These are phyloP conservation scores for Sander lucioperca DNA, from an alignment of 2,113 vertebrate species.

Conservation along the genomic window DNA sequence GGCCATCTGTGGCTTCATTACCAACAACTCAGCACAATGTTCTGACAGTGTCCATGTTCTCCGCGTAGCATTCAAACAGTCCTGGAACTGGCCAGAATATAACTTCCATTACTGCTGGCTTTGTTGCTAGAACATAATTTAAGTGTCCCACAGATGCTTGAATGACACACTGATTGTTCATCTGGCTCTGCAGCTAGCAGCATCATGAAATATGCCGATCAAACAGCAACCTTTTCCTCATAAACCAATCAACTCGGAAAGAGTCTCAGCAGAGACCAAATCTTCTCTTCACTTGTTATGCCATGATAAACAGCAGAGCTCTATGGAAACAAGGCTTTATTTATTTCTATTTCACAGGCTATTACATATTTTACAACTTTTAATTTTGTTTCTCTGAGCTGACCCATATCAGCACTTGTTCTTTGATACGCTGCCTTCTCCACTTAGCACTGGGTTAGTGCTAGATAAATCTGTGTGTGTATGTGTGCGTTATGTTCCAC, in stretches of 20 bases:
- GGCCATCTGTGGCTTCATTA: constrained; percentile 27
- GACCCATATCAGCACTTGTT: constrained; percentile 60
- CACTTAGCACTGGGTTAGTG: constrained; percentile 36
- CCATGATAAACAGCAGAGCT: constrained; percentile 55
- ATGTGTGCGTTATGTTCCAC: constrained; percentile 59
- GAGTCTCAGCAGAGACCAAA: constrained; percentile 20
- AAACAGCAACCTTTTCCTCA: constrained; percentile 39
- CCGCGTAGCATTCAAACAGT: constrained; percentile 37
- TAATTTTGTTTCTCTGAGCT: constrained; percentile 65
- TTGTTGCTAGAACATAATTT: constrained; percentile 17
- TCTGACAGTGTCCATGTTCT: constrained; percentile 15
- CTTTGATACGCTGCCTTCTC: constrained; percentile 63
- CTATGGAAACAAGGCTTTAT: constrained; percentile 73
- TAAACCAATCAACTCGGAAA: constrained; percentile 28
- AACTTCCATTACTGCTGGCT: constrained; percentile 12
- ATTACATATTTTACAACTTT: constrained; percentile 66
- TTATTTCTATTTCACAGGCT: constrained; percentile 73
- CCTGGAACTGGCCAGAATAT: constrained; percentile 14
- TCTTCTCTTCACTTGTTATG: constrained; percentile 23
- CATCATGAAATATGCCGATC: constrained; percentile 42
- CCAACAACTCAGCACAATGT: constrained; percentile 17
- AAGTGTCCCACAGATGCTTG: constrained; percentile 39
- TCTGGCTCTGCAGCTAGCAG: constrained; percentile 30
- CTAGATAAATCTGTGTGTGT: constrained; percentile 33
- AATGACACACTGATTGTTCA: constrained; percentile 45